Base-by-base conservation (phyloP, 2,113 vertebrate genomes). In the Myanophis thanlyinensis region DNA sequence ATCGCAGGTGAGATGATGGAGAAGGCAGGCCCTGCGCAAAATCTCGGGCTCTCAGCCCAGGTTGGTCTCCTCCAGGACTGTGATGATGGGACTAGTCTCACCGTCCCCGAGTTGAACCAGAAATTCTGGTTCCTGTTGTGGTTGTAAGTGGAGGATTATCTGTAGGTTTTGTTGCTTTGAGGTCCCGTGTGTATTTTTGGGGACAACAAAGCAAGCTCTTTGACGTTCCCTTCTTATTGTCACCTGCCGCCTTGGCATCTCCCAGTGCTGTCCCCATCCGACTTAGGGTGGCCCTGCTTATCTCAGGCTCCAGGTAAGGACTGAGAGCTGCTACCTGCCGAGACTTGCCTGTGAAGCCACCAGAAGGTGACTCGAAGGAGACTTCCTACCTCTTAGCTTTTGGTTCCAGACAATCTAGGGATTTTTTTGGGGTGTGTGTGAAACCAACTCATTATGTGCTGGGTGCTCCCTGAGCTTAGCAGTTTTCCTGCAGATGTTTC, bases 1-100 rank as follows among this genome's bases (percentile, higher is more conserved):
- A 98, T 98, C 0, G 98, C 98, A 95, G 99, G 98, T 99, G 94
- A 3, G 67, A 9, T 0, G 67, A 9, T 0, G n/a, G 11, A 62
- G 56, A 80, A 30, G 62, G 53, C 53, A 59, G 12, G 62, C 62
- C 12, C 30, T 6, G 11, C 0, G 12, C 62, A n/a, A 67, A 67
- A n/a, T n/a, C 59, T 67, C 59, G 5, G 67, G n/a, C 13, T 35
- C 13, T 73, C 30, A 18, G 62, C 67, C 67, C 18, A 8, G 35
- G 35, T 8, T 22, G 73, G 35, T 20, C 73, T 44, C 67, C 67
- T 80, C n/a, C 73, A 80, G 73, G 73, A 44, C 35, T 1, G 2
- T 1, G 35, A 4, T 44, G 73, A 4, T 44, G 73, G 73, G 73
- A 20, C 35, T 35, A 20, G 3, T 73, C 62, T 35, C 62, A 73